A percentile compares a stretch with the other conserved stretches of the same genome.
These are phyloP conservation scores for Platichthys stellatus DNA, from an alignment of 2,113 vertebrate species.

Conservation along the genomic window DNA sequence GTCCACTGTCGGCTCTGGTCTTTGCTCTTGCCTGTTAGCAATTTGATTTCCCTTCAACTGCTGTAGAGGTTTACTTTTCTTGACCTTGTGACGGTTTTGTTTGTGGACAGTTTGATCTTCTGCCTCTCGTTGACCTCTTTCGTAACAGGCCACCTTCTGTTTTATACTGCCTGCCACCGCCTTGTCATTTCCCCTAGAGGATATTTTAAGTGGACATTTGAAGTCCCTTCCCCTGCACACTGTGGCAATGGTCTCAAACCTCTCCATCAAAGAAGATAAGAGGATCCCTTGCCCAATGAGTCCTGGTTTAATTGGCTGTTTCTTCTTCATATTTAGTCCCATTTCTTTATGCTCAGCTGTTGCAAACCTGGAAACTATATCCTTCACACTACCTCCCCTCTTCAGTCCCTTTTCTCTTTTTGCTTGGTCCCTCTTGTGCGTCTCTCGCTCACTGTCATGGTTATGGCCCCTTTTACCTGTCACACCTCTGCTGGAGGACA, in stretches of 20 bases:
- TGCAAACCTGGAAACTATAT: slow-evolving; percentile 86
- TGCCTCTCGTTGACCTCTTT: slow-evolving; percentile 25
- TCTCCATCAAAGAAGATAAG: slow-evolving; percentile 83
- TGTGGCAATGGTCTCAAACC: slow-evolving; percentile 82
- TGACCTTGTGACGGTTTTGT: slow-evolving; percentile 26
- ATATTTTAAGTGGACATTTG: slow-evolving; percentile 32
- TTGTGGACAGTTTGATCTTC: slow-evolving; percentile 4
- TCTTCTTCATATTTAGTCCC: slow-evolving; percentile 47
- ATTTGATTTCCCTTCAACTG: slow-evolving; percentile 10
- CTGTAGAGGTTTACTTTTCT: background rate
- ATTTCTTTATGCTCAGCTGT: slow-evolving; percentile 82
- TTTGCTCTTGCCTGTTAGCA: slow-evolving; percentile 10
- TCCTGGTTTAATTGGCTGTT: slow-evolving; percentile 44
- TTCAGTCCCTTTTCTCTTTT: slow-evolving; percentile 33
- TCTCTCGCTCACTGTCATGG: slow-evolving; percentile 35
- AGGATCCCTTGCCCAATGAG: slow-evolving; percentile 71
- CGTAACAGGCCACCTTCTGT: slow-evolving; percentile 39
- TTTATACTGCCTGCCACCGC: slow-evolving; percentile 32
- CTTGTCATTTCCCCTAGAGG: slow-evolving; percentile 6
- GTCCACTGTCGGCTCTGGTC: background rate
- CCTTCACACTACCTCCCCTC: slow-evolving; percentile 82
- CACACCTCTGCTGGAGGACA: slow-evolving; percentile 70
- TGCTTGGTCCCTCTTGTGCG: background rate
- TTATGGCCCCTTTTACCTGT: slow-evolving; percentile 29
- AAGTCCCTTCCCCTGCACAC: slow-evolving; percentile 68